Conservation (phyloP, 1,140 invertebrate species). For the Teleogryllus occipitalis region DNA sequence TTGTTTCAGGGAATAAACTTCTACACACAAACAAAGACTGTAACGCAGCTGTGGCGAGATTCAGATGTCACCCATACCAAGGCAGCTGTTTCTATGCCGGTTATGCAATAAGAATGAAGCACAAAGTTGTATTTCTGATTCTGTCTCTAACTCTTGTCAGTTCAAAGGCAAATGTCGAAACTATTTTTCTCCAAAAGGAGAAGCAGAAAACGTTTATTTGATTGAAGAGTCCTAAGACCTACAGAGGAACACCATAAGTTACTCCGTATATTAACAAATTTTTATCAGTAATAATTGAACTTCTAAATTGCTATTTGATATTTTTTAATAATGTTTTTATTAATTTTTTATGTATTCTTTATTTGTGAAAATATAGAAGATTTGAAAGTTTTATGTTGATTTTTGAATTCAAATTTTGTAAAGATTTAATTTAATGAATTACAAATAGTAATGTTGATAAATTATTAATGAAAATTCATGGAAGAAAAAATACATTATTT, state of each 20-base stretch:
- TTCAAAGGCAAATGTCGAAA: neutral
- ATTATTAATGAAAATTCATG: too few species aligned
- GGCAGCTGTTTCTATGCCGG: constrained; percentile 79
- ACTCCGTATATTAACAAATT: too few species aligned
- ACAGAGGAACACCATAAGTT: neutral
- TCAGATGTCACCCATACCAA: constrained; percentile 69
- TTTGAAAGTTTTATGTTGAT: too few species aligned
- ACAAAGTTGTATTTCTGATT: neutral
- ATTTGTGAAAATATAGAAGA: too few species aligned
- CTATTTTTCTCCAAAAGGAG: neutral
- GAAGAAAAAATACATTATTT: too few species aligned
- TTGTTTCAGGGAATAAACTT: constrained; percentile 84
- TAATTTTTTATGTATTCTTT: too few species aligned
- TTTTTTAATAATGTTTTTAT: too few species aligned
- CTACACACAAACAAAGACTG: constrained; percentile 95
- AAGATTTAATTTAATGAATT: too few species aligned
- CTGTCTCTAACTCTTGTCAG: neutral
- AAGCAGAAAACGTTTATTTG: neutral
- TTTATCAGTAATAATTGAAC: too few species aligned
- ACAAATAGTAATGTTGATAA: too few species aligned
- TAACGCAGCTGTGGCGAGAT: constrained; percentile 93
- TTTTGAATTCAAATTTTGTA: too few species aligned
- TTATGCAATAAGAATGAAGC: constrained; percentile 56
- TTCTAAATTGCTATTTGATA: too few species aligned
- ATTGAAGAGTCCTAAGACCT: neutral